Conservation (phyloP, 2,113 vertebrate species). For the Fukomys damarensis region DNA sequence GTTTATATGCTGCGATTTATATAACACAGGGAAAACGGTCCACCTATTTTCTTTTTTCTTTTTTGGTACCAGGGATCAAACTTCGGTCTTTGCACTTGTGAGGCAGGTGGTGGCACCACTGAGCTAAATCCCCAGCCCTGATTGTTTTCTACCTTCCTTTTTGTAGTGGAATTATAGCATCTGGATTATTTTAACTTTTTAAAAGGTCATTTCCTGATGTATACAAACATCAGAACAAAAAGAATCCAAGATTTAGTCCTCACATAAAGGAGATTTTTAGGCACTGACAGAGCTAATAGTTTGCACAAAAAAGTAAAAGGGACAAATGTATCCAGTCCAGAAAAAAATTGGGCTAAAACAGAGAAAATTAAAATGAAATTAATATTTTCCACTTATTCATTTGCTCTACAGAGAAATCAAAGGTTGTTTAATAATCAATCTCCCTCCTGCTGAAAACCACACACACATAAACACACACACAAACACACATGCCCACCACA, state of each 20-base stretch:
- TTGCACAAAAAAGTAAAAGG: slow-evolving; percentile 16
- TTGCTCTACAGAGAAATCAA: not conserved
- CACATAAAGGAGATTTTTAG: not conserved
- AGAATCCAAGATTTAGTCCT: not conserved
- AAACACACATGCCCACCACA: not conserved
- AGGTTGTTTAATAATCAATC: not conserved
- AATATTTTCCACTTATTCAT: not conserved
- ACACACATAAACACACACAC: not conserved
- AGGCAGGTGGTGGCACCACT: too few species aligned
- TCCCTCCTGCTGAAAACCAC: not conserved
- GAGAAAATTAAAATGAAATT: not conserved
- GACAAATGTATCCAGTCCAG: not conserved
- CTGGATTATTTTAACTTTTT: not conserved
- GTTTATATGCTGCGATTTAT: not conserved
- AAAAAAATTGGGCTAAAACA: slow-evolving; percentile 6
- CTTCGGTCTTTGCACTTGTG: too few species aligned
- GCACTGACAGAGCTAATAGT: not conserved
- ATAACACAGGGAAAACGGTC: not conserved
- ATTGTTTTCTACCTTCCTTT: slow-evolving; percentile 19
- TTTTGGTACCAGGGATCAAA: too few species aligned
- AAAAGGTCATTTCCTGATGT: slow-evolving; percentile 2
- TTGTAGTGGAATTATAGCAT: not conserved
- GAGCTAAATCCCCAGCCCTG: too few species aligned
- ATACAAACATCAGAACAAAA: slow-evolving; percentile 6
- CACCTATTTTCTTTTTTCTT: too few species aligned